A percentile compares a stretch with the other conserved stretches of the same genome.
Evolutionary conservation across 2,888 invertebrate genomes (phyloP).

Genomic region (Drosophila kambysellisi): DNA sequence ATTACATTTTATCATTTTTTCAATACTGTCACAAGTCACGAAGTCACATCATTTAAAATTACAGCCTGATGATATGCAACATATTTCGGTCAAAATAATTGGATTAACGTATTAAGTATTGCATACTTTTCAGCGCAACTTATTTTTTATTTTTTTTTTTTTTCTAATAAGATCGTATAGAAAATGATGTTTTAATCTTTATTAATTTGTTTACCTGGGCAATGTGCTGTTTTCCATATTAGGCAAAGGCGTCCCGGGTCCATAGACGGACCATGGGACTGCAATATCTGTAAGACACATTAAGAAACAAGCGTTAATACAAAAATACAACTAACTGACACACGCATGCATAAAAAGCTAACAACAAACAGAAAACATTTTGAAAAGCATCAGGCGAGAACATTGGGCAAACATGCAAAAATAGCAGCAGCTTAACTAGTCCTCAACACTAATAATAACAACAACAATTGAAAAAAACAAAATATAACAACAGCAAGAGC

Average conservation of each 20-base stretch:
- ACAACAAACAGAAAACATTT: conserved; percentile 15
- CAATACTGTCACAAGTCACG: neutral
- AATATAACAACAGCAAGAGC: conserved; percentile 15
- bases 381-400: conserved; percentile 25
- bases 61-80: conserved; percentile 29
- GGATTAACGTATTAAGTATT: too few species aligned
- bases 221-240: conserved; percentile 82
- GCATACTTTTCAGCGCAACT: too few species aligned
- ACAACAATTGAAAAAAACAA: conserved; percentile 1
- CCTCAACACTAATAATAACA: conserved; percentile 25
- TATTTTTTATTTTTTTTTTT: neutral
- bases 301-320: conserved; percentile 23
- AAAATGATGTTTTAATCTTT: neutral
- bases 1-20: neutral
- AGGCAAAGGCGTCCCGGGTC: conserved; percentile 83
- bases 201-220: conserved; percentile 79
- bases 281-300: conserved; percentile 81
- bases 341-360: conserved; percentile 27
- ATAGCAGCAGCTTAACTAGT: conserved; percentile 10
- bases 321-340: neutral
- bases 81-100: fast-evolving
- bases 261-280: conserved; percentile 85
- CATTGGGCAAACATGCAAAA: conserved; percentile 39
- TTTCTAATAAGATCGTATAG: neutral
- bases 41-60: neutral